Conservation (phyloP, 2,888 invertebrate genomes). For the Eurois occulta region DNA sequence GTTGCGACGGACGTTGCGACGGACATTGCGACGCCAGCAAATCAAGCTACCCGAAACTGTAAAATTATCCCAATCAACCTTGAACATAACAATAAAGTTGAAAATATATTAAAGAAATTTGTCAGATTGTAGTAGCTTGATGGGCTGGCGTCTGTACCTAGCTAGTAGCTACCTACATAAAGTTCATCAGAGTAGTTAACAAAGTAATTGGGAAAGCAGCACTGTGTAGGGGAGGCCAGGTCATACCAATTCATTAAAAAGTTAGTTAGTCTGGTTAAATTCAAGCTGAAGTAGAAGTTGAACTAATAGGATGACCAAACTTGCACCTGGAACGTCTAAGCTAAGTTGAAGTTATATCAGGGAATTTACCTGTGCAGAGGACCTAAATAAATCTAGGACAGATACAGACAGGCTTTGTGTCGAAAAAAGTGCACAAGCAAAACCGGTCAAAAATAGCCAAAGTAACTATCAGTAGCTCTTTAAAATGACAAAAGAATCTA, state of each 20-base stretch:
- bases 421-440: not conserved
- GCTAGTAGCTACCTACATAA: not conserved
- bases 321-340: conserved; percentile 15
- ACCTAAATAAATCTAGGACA: not conserved
- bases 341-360: not conserved
- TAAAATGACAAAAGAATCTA: not conserved
- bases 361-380: not conserved
- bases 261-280: conserved; percentile 38
- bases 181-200: conserved; percentile 34
- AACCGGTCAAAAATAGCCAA: not conserved
- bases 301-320: conserved; percentile 52
- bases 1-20: no score
- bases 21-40: no score
- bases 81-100: no score
- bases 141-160: no score
- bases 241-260: conserved; percentile 55
- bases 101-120: no score
- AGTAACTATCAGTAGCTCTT: not conserved
- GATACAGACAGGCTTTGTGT: not conserved
- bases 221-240: conserved; percentile 17
- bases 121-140: no score
- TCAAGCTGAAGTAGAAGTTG: conserved; percentile 26
- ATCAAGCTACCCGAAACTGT: no score
- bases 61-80: no score
- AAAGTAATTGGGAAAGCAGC: conserved; percentile 35